Evolutionary conservation across 2,888 invertebrate genomes (phyloP), one percentile per base, ranked within the genome.

Genomic region (Gari tellinella): DNA sequence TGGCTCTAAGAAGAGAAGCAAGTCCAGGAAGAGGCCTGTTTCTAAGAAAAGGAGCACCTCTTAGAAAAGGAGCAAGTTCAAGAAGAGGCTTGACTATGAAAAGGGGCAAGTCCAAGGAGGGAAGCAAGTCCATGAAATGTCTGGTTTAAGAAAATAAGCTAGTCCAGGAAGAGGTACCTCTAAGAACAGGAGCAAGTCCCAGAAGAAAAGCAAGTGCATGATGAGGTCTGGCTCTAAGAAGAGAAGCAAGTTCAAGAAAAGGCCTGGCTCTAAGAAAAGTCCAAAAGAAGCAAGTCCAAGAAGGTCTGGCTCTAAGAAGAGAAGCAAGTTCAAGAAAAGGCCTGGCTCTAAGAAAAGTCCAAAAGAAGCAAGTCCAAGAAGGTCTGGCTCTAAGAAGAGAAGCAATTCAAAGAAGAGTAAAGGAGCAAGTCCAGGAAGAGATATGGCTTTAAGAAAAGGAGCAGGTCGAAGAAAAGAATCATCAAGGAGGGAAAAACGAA

Each of bases 11-110:
- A 75, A 75, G 60, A 53, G 69, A 21, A 61, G 60, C 46, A 68
- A 60, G 48, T 72, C 75, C 19, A 69, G 49, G 64, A 74, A 61
- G 60, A 63, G 75, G 56, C 51, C 52, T 25, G 52, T 38, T 14
- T 67, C 72, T 12, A 73, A 58, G 52, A 76, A 72, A 40, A 25
- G 76, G n/a, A 67, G 67, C 60, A 72, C 55, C 46, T 46, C 51
- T 17, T 43, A 62, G 51, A 37, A 49, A 15, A 51, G 60, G 14
- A 49, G 19, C 45, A 67, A 46, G 60, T 57, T 51, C 45, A 70
- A 58, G 49, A 63, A 56, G 58, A 58, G 66, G 64, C 48, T 48
- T 40, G 49, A 38, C 23, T 64, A 60, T 8, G 37, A 23, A 57
- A 4, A 64, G 40, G 10, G 37, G 23, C 21, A 41, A 23, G 8